phyloP scores from a whole-genome alignment of 2,797 vertebrate genomes.

The Pseudochirops corinnae region DNA sequence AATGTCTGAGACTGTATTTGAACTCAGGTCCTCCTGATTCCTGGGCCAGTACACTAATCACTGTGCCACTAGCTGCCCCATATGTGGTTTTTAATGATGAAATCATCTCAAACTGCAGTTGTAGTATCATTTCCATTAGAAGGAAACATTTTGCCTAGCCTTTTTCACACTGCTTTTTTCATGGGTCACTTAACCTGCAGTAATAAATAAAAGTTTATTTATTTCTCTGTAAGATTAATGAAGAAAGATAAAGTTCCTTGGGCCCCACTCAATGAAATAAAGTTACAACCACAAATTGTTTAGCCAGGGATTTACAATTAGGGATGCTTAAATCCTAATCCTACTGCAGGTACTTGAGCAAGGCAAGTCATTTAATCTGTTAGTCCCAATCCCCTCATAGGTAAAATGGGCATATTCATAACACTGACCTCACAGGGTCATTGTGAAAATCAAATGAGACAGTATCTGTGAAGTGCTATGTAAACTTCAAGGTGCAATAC shows the following conservation, averaged over 20 bases:
- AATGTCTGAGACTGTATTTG: no score
- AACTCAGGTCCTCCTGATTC: no score
- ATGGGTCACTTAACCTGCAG: not conserved
- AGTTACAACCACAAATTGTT: not conserved
- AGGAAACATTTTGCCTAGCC: not conserved
- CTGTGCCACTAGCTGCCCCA: no score
- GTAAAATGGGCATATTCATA: not conserved
- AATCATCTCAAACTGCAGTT: conserved; percentile 6
- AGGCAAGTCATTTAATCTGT: not conserved
- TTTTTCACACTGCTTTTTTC: not conserved
- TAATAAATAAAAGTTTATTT: not conserved
- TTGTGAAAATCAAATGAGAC: not conserved
- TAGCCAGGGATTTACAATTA: not conserved
- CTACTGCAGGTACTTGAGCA: not conserved
- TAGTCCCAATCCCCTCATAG: not conserved
- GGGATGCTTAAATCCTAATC: not conserved
- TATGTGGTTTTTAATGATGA: not conserved
- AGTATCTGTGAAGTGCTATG: not conserved
- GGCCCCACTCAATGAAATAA: not conserved
- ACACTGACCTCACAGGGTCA: not conserved
- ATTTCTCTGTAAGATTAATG: not conserved
- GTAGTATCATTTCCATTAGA: conserved; percentile 5
- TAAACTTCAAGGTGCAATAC: not conserved
- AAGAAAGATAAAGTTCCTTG: not conserved
- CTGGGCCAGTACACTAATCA: no score